Evolutionary conservation across 2,113 vertebrate species (phyloP).

Genomic region (Sander vitreus): DNA sequence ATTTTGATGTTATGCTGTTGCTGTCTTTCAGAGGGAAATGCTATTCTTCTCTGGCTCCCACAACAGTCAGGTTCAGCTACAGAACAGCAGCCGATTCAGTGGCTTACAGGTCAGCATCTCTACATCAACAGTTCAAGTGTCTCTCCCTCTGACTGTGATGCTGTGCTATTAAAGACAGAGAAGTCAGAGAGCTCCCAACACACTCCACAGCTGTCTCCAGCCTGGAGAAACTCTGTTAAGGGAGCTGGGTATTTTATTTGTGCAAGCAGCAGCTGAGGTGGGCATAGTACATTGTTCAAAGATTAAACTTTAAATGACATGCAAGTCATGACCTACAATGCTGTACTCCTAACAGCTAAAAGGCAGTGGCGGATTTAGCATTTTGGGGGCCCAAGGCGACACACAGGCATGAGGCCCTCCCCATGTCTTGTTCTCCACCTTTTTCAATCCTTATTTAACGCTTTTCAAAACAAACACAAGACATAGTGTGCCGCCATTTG

Average conservation of each 20-base stretch:
- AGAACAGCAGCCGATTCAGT: neutral
- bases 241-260: neutral
- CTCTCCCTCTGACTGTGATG: neutral
- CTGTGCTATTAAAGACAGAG: neutral
- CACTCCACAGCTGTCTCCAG: neutral
- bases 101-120: neutral
- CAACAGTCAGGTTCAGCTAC: neutral
- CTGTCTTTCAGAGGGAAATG: neutral
- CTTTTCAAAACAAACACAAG: no score
- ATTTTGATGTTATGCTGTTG: neutral
- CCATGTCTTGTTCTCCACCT: no score
- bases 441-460: no score
- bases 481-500: neutral
- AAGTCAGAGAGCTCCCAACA: slow-evolving; percentile 17
- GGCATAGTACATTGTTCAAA: neutral
- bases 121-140: neutral
- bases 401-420: no score
- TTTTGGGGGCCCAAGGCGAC: no score
- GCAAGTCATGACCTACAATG: neutral
- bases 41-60: neutral
- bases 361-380: no score
- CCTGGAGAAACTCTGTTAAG: neutral
- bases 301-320: slow-evolving; percentile 3
- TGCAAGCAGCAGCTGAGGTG: neutral
- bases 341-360: neutral